Percentiles rank a stretch among this genome's conserved stretches.
Evolutionary conservation across 2,113 vertebrate genomes (phyloP).

Genomic region (Limanda limanda): DNA sequence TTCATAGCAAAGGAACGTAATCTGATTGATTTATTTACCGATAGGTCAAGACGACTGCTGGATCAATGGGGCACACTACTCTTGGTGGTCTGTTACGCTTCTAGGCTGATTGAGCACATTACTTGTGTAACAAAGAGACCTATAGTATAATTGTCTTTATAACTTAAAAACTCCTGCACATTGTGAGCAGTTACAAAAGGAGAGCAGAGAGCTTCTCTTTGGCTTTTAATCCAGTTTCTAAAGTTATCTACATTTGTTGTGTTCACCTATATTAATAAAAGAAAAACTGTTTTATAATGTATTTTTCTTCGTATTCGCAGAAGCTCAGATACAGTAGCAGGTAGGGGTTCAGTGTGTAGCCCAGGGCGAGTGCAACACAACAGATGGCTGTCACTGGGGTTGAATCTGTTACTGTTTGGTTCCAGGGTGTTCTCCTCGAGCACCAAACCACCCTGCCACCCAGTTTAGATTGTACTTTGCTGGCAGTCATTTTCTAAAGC

Average conservation of each 20-base stretch:
- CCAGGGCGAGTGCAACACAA: constrained; percentile 61
- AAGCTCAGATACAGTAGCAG: constrained; percentile 40
- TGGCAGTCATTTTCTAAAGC: constrained; percentile 73
- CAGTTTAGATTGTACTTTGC: constrained; percentile 67
- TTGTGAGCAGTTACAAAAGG: background rate
- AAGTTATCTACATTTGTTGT: background rate
- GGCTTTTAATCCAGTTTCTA: background rate
- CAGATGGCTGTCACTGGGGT: constrained; percentile 77
- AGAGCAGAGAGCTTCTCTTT: background rate
- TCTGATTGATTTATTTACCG: no score
- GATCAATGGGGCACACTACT: no score
- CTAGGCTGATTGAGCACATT: no score
- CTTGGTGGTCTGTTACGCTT: no score
- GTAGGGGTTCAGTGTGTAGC: constrained; percentile 56
- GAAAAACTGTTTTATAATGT: background rate
- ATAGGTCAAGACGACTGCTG: no score
- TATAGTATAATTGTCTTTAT: no score
- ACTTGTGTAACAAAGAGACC: no score
- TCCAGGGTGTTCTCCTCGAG: constrained; percentile 76
- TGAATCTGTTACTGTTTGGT: constrained; percentile 77
- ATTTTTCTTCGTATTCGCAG: background rate
- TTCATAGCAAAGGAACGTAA: no score
- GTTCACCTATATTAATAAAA: constrained; percentile 1
- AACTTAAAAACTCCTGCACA: background rate
- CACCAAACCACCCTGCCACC: constrained; percentile 57